These are phyloP conservation scores for Dicranocentrus wangi DNA, from an alignment of 2,888 invertebrate species.

Conservation along the genomic window DNA sequence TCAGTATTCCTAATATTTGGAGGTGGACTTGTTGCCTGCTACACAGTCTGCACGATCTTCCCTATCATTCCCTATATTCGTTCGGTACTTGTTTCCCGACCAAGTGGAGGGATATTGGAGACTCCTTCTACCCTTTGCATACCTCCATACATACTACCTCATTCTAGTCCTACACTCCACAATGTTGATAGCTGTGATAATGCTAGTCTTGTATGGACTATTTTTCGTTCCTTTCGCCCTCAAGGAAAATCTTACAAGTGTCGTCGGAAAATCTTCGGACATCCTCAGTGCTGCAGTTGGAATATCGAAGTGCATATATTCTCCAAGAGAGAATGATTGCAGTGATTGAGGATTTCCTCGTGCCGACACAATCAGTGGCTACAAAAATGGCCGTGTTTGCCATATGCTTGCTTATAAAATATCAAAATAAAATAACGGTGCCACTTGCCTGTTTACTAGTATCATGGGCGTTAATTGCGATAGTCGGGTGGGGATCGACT, in stretches of 20 bases:
- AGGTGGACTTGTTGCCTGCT: not conserved
- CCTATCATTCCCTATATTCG: not conserved
- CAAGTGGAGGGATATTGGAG: too few relatives aligned
- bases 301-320: slow-evolving; percentile 16
- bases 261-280: not conserved
- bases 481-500: slow-evolving; percentile 20
- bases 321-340: slow-evolving; percentile 4
- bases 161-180: slow-evolving; percentile 14
- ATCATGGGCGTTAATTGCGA: not conserved
- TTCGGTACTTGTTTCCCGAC: too few relatives aligned
- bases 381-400: slow-evolving; percentile 15
- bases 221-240: slow-evolving; percentile 26
- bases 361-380: slow-evolving; percentile 20
- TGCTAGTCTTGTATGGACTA: slow-evolving; percentile 8
- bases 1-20: not conserved
- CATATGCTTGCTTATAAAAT: slow-evolving; percentile 9
- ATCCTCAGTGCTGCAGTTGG: not conserved
- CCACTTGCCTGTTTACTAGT: not conserved
- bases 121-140: not conserved
- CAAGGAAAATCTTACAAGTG: slow-evolving; percentile 9
- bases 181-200: not conserved
- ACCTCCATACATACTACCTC: slow-evolving; percentile 5
- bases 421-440: not conserved
- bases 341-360: slow-evolving; percentile 6
- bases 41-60: not conserved